Evolutionary conservation across 2,797 vertebrate species (phyloP).

Genomic region (Phrynocephalus forsythii): DNA sequence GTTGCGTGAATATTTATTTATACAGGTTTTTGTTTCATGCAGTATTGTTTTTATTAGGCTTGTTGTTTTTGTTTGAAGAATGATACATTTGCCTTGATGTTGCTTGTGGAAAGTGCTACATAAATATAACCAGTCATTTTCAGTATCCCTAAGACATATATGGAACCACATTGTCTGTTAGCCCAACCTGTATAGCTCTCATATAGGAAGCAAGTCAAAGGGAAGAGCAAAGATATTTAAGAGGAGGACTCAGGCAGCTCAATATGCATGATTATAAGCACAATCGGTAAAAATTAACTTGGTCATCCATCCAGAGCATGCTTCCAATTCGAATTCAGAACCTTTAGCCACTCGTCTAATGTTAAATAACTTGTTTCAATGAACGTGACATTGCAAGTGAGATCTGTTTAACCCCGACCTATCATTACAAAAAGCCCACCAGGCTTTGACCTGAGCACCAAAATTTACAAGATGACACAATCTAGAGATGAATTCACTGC

Average conservation of each 20-base stretch:
- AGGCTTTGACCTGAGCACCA: no score
- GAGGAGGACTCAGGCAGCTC: background rate
- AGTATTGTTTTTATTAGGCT: no score
- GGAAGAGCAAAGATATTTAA: background rate
- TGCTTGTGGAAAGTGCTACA: background rate
- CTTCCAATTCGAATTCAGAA: background rate
- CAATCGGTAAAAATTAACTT: no score
- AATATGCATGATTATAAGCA: no score
- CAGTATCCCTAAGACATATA: background rate
- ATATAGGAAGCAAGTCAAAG: background rate
- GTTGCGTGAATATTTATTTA: background rate
- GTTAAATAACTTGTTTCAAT: background rate
- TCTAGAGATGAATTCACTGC: no score
- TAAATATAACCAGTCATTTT: background rate
- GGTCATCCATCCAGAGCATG: background rate
- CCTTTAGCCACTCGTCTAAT: background rate
- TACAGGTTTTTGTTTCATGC: background rate
- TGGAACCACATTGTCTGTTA: background rate
- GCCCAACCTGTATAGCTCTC: background rate
- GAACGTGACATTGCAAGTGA: background rate
- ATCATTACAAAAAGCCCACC: no score
- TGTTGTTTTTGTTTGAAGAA: background rate
- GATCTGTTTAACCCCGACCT: no score
- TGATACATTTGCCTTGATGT: background rate
- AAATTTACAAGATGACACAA: no score